These are phyloP conservation scores for Tetrax tetrax DNA, from an alignment of 2,113 vertebrate genomes.

Conservation along the genomic window DNA sequence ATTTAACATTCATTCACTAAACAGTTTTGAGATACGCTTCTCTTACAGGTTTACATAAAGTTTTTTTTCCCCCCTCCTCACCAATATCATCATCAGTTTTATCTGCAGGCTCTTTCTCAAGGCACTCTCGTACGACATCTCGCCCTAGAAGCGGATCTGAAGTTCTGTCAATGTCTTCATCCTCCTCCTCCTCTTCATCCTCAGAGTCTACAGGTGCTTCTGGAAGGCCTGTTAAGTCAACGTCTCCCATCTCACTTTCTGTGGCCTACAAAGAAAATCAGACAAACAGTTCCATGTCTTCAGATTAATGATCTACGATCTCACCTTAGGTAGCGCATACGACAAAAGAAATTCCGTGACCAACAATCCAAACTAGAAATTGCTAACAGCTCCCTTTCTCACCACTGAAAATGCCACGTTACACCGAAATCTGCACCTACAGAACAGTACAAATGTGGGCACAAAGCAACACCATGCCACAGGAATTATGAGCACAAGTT, in stretches of 20 bases:
- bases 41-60: background rate
- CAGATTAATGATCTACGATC: background rate
- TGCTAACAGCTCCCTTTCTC: background rate
- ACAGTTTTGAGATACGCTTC: background rate
- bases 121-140: slow-evolving; percentile 94
- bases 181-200: slow-evolving; percentile 96
- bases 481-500: background rate
- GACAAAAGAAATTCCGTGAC: background rate
- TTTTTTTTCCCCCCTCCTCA: slow-evolving; percentile 56
- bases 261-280: slow-evolving; percentile 83
- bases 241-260: slow-evolving; percentile 94
- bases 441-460: background rate
- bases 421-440: background rate
- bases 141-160: slow-evolving; percentile 87
- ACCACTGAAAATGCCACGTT: background rate
- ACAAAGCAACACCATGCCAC: background rate
- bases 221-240: slow-evolving; percentile 94
- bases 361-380: background rate
- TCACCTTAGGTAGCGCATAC: background rate
- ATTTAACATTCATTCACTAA: background rate
- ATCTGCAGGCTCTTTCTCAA: slow-evolving; percentile 95
- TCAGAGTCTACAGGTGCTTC: slow-evolving; percentile 96
- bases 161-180: slow-evolving; percentile 93
- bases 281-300: background rate
- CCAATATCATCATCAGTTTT: slow-evolving; percentile 96